These are phyloP conservation scores for Oikopleura vanhoeffeni DNA, from an alignment of 23 tunicate species.

Conservation along the genomic window DNA sequence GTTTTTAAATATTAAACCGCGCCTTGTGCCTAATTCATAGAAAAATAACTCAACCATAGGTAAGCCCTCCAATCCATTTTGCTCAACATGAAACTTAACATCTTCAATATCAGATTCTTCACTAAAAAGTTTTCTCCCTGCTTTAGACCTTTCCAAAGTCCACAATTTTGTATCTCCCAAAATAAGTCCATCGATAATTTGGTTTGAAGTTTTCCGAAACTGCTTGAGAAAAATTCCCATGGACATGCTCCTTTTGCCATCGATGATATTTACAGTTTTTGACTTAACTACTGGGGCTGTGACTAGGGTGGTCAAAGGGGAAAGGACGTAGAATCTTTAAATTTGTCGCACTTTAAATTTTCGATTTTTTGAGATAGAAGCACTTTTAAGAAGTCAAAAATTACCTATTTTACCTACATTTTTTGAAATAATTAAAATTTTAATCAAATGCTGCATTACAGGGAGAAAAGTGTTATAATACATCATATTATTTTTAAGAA, in stretches of 20 bases:
- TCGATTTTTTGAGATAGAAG: too few relatives aligned
- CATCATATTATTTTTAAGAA: too few relatives aligned
- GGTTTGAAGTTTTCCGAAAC: conserved; percentile 31
- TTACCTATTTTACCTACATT: too few relatives aligned
- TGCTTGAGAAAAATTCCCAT: conserved; percentile 74
- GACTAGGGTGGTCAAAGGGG: too few relatives aligned
- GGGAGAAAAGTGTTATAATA: too few relatives aligned
- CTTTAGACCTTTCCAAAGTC: background rate
- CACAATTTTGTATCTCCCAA: conserved; percentile 26
- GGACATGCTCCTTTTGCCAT: conserved; percentile 46
- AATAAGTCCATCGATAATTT: conserved; percentile 33
- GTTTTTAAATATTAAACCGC: too few relatives aligned
- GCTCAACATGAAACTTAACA: background rate
- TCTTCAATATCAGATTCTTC: background rate
- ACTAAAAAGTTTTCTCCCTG: background rate
- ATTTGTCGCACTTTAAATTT: background rate
- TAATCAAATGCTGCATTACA: too few relatives aligned
- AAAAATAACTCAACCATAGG: background rate
- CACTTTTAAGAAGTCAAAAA: too few relatives aligned
- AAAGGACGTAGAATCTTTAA: conserved; percentile 20
- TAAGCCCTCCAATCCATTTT: background rate
- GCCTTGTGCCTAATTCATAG: background rate
- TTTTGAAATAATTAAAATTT: too few relatives aligned
- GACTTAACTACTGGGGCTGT: too few relatives aligned
- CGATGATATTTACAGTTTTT: too few relatives aligned